A percentile compares a stretch with the other conserved stretches of the same genome.
These are phyloP conservation scores for Caenorhabditis elegans DNA, from an alignment of 1,140 invertebrate species.

Conservation along the genomic window WBcel235 BX284602.5:10703501-10704000, in stretches of 20 bases:
- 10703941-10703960: neutral
- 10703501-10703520: no score
- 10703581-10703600: no score
- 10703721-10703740: no score
- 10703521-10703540: neutral
- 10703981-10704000: constrained; percentile 6
- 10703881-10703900: constrained; percentile 35
- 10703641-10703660: no score
- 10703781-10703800: no score
- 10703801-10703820: no score
- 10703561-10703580: constrained; percentile 21
- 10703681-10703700: no score
- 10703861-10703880: neutral
- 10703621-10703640: no score
- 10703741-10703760: neutral
- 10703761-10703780: neutral
- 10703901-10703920: constrained; percentile 32
- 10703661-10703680: no score
- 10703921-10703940: neutral
- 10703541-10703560: neutral
- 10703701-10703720: no score
- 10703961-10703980: neutral
- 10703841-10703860: constrained; percentile 20
- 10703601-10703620: no score
- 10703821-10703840: constrained; percentile 8